phyloP scores from a whole-genome alignment of 2,888 invertebrate species.

The Orthosia gothica region DNA sequence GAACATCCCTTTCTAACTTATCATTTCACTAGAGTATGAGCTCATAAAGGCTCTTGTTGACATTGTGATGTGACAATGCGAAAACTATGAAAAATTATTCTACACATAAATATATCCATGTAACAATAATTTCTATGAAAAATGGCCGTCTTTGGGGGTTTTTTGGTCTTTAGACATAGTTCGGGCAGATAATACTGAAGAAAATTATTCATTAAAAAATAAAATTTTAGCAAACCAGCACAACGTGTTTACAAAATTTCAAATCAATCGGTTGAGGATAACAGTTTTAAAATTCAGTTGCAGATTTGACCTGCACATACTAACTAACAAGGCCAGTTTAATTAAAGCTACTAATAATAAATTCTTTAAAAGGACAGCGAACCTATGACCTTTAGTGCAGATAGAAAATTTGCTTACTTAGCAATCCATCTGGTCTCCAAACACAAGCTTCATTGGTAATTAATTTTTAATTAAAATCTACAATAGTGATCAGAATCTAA shows the following conservation, averaged over 20 bases:
- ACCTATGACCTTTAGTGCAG: background rate
- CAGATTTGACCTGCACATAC: too few species aligned
- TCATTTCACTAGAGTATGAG: background rate
- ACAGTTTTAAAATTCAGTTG: too few species aligned
- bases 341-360: background rate
- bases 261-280: too few species aligned
- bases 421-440: background rate
- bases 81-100: background rate
- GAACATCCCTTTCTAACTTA: background rate
- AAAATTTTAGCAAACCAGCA: too few species aligned
- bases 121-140: background rate
- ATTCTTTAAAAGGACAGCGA: background rate
- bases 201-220: too few species aligned
- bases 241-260: too few species aligned
- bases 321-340: too few species aligned
- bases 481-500: slow-evolving; percentile 34
- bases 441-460: background rate
- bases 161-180: too few species aligned
- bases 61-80: background rate
- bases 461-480: slow-evolving; percentile 46
- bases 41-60: background rate
- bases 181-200: background rate
- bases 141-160: background rate
- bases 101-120: background rate
- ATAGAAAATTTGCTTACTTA: slow-evolving; percentile 10